phyloP scores from a whole-genome alignment of 2,113 vertebrate species.

The Epinephelus fuscoguttatus region DNA sequence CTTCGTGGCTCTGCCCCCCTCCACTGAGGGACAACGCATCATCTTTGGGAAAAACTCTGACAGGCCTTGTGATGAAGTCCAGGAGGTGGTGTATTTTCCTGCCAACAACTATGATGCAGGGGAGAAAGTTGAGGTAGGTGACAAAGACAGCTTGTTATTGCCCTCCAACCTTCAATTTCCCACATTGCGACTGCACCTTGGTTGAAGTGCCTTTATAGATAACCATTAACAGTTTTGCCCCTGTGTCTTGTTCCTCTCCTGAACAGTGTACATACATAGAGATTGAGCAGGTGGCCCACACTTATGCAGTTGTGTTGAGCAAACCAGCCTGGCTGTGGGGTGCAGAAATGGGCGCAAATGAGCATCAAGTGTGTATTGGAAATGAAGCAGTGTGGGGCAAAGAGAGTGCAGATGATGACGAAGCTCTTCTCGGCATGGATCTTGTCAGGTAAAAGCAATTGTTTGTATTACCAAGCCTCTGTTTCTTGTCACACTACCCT shows the following conservation, averaged over 20 bases:
- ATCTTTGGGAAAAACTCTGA: slow-evolving; percentile 98
- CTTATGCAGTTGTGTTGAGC: slow-evolving; percentile 92
- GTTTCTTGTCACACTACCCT: neutral
- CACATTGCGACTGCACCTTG: slow-evolving; percentile 13
- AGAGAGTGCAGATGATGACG: slow-evolving; percentile 84
- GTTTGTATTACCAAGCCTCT: neutral
- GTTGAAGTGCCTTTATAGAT: neutral
- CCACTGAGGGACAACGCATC: slow-evolving; percentile 85
- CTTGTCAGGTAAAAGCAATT: slow-evolving; percentile 88
- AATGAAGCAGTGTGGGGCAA: slow-evolving; percentile 97
- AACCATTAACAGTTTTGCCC: slow-evolving; percentile 18
- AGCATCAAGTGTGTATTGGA: slow-evolving; percentile 95
- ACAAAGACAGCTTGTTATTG: slow-evolving; percentile 22
- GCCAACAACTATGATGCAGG: slow-evolving; percentile 77
- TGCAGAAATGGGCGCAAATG: slow-evolving; percentile 98
- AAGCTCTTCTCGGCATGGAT: slow-evolving; percentile 97
- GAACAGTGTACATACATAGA: slow-evolving; percentile 93
- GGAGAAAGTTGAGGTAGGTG: slow-evolving; percentile 87
- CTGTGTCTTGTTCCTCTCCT: slow-evolving; percentile 34
- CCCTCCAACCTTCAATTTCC: neutral
- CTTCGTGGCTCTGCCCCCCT: slow-evolving; percentile 94
- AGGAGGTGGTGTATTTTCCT: slow-evolving; percentile 91
- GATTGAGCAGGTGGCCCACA: slow-evolving; percentile 89
- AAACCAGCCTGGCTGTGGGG: slow-evolving; percentile 98
- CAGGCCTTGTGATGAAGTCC: slow-evolving; percentile 93